Base-by-base conservation (phyloP, 2,888 invertebrate species). In the Buathra laborator region DNA sequence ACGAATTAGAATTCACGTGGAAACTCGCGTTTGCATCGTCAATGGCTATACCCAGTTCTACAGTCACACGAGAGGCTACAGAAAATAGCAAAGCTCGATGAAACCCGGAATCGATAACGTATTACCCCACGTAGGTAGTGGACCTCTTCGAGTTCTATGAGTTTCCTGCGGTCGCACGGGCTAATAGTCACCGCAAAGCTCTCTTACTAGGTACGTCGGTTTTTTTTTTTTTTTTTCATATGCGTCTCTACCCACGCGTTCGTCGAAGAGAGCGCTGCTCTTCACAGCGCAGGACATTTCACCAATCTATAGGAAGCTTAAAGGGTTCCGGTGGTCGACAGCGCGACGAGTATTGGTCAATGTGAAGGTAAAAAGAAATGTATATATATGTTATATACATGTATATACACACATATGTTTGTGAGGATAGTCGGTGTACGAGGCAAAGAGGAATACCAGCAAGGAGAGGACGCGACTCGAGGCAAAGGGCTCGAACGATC, bases 401-500 rank as follows among this genome's bases (percentile, higher is more conserved):
- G 32, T 56, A 46, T 66, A 62, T 74, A 29, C 44, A 68, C 56
- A 37, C 56, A 46, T 14, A 37, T 43, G 67, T 72, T 79, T 59
- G 66, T 76, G 70, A 75, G 78, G 59, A 76, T 56, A 66, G 70
- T 56, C 48, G 71, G 32, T 71, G 14, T 19, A 44, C 43, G 46
- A 43, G 16, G 48, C 48, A 24, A 64, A 76, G 66, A 64, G 48
- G 51, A 76, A 64, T 53, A 70, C 67, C 70, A 75, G 46, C 66
- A 62, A 76, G 79, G 64, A 76, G 72, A 66, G 43, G 70, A 78
- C 77, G 81, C 67, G 62, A 74, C 64, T 66, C 83, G 81, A 85
- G 74, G 85, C 81, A 82, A 85, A 84, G 85, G 78, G 83, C 70
- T 85, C 68, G 88, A 86, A 86, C 86, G 89, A 89, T 89, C 87